Conservation (phyloP, 2,797 vertebrate species). For the Myripristis jacobus region DNA sequence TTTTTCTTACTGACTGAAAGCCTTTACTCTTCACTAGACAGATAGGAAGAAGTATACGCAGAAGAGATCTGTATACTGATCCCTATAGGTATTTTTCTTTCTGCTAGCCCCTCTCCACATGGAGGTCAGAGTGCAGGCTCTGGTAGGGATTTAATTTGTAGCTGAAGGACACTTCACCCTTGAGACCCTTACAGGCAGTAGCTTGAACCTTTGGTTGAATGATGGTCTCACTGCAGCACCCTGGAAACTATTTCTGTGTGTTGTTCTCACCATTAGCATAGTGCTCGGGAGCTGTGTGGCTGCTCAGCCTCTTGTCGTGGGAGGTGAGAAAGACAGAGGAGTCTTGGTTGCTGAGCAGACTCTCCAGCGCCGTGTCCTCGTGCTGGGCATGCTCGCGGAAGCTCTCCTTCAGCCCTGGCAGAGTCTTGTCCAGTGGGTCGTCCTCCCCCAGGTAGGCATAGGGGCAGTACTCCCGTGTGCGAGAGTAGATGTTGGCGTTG, state of each 20-base stretch:
- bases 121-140: neutral
- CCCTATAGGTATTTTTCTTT: too few species aligned
- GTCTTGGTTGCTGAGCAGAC: conserved; percentile 82
- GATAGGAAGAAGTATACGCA: too few species aligned
- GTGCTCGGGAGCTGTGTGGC: conserved; percentile 63
- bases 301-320: conserved; percentile 79
- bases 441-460: conserved; percentile 92
- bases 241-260: neutral
- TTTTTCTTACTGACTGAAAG: neutral
- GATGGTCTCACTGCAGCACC: neutral
- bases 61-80: too few species aligned
- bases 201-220: neutral
- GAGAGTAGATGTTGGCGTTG: conserved; percentile 95
- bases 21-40: neutral
- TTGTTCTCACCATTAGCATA: conserved; percentile 82
- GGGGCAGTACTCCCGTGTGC: conserved; percentile 93
- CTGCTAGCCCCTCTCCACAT: neutral
- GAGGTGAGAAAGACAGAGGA: conserved; percentile 80
- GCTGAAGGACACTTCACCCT: neutral
- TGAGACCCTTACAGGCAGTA: too few species aligned
- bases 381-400: conserved; percentile 76
- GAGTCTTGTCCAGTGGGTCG: conserved; percentile 84
- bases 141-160: neutral
- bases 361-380: conserved; percentile 78
- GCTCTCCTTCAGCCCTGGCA: conserved; percentile 80